phyloP scores from a whole-genome alignment of 2,888 invertebrate genomes.

The Thymelicus acteon region DNA sequence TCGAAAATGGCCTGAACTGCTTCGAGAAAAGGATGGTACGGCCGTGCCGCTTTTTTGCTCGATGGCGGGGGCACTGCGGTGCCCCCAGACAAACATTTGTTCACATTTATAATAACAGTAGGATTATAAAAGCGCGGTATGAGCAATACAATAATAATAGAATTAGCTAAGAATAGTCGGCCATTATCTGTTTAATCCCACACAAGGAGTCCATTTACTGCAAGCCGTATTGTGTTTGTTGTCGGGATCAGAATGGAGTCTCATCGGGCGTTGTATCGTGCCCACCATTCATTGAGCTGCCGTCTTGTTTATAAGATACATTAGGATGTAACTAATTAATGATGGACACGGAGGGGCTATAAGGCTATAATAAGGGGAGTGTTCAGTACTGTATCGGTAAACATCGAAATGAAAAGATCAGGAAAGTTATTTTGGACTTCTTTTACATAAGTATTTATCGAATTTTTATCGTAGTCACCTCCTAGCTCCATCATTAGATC shows the following conservation, averaged over 20 bases:
- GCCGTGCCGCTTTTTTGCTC: too few species aligned
- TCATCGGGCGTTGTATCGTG: neutral
- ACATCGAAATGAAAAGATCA: too few species aligned
- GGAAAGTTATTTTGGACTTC: too few species aligned
- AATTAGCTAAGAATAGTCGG: constrained; percentile 8
- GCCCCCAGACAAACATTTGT: too few species aligned
- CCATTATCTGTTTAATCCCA: constrained; percentile 14
- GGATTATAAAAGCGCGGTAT: neutral
- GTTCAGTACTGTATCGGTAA: neutral
- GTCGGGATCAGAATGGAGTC: constrained; percentile 14
- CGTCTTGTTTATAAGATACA: neutral
- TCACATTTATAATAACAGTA: too few species aligned
- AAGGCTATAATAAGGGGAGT: too few species aligned
- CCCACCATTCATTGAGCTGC: neutral
- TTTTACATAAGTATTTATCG: too few species aligned
- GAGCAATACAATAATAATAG: constrained; percentile 22
- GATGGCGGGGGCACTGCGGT: too few species aligned
- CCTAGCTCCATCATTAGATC: too few species aligned
- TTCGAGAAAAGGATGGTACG: too few species aligned
- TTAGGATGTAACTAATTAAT: neutral
- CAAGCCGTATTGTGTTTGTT: constrained; percentile 20
- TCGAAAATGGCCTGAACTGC: too few species aligned
- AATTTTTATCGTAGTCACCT: too few species aligned
- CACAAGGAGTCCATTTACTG: constrained; percentile 14
- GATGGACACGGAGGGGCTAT: neutral